These are phyloP conservation scores for Oscheius sp. DNA, from an alignment of 2,888 invertebrate genomes.

Conservation along the genomic window DNA sequence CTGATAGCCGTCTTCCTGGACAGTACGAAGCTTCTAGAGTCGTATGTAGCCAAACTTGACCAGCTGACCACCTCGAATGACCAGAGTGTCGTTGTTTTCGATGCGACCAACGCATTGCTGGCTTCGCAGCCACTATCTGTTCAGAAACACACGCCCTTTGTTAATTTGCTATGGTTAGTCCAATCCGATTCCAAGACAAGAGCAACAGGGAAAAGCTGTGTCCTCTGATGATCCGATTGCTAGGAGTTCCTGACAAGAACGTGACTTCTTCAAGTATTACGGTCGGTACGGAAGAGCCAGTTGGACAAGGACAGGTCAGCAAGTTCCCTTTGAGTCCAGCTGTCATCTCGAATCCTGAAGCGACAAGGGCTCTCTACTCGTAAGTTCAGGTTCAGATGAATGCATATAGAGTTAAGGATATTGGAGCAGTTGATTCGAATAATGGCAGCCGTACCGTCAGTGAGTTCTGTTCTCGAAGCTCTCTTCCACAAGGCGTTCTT, in stretches of 20 bases:
- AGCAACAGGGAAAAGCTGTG: conserved; percentile 59
- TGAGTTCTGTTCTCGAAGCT: conserved; percentile 55
- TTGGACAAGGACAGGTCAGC: conserved; percentile 62
- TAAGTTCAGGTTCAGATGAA: conserved; percentile 37
- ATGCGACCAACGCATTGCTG: conserved; percentile 62
- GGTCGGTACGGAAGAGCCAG: conserved; percentile 39
- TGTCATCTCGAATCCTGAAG: conserved; percentile 61
- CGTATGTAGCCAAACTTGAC: conserved; percentile 57
- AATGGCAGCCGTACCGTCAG: conserved; percentile 52
- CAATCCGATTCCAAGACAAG: background rate
- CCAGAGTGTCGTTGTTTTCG: conserved; percentile 53
- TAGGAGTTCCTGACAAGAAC: conserved; percentile 57
- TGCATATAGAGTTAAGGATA: conserved; percentile 49
- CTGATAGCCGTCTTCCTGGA: conserved; percentile 68
- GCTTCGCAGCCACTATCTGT: conserved; percentile 59
- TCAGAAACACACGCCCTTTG: conserved; percentile 57
- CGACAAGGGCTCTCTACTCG: conserved; percentile 66
- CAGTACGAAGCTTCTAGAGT: conserved; percentile 62
- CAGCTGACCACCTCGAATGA: conserved; percentile 54
- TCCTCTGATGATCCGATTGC: conserved; percentile 55
- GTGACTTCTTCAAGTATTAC: conserved; percentile 10
- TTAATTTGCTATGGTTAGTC: conserved; percentile 63
- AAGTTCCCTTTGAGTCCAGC: conserved; percentile 56
- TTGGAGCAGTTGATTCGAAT: conserved; percentile 67
- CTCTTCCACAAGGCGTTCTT: conserved; percentile 62